Evolutionary conservation across 2,888 invertebrate species (phyloP).

Genomic region (Boloria selene): DNA sequence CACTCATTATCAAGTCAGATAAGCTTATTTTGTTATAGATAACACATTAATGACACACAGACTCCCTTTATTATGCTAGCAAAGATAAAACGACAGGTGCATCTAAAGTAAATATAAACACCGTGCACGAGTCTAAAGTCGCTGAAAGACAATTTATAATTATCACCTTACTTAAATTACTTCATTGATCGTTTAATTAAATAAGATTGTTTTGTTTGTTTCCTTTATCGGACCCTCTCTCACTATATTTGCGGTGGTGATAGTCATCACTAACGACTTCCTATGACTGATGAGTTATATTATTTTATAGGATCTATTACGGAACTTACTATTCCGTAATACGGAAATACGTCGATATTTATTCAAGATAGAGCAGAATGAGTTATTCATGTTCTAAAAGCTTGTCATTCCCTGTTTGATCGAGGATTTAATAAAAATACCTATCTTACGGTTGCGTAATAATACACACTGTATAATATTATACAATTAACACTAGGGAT

Average conservation of each 20-base stretch:
- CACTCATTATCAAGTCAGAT: not conserved
- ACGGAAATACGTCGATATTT: no score
- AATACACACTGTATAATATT: no score
- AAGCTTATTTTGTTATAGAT: constrained; percentile 2
- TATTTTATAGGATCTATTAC: no score
- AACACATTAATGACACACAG: not conserved
- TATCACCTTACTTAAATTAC: constrained; percentile 13
- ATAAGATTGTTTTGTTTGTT: constrained; percentile 13
- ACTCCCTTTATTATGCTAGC: constrained; percentile 7
- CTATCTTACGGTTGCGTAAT: no score
- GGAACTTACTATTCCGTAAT: no score
- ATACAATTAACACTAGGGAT: no score
- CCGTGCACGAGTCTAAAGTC: constrained; percentile 11
- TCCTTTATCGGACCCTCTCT: constrained; percentile 1
- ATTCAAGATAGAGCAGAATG: no score
- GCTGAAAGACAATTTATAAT: constrained; percentile 17
- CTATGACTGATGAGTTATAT: no score
- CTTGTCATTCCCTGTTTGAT: no score
- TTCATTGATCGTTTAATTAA: constrained; percentile 11
- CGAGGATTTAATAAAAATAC: no score
- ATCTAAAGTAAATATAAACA: constrained; percentile 11
- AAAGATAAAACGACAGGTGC: constrained; percentile 17
- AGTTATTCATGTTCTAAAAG: no score
- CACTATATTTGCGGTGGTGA: constrained; percentile 3
- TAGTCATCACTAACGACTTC: not conserved